Conservation (phyloP, 2,888 invertebrate genomes). For the Pachycephus smyrnensis region DNA sequence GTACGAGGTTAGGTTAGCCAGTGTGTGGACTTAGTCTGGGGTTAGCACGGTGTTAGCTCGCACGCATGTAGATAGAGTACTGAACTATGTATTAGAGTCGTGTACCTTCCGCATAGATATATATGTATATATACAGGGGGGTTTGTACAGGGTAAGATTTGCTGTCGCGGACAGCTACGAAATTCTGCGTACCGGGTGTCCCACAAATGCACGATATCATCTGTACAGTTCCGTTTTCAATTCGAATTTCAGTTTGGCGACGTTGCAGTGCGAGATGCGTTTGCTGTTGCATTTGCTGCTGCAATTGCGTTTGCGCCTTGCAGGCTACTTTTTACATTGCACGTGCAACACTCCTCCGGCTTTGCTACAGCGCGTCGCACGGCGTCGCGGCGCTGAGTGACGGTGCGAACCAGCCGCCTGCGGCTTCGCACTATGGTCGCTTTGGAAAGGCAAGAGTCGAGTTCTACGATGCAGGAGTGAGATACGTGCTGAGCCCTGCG, state of each 20-base stretch:
- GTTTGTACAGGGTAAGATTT: conserved; percentile 55
- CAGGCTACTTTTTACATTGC: background rate
- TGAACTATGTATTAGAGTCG: conserved; percentile 61
- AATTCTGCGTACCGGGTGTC: conserved; percentile 49
- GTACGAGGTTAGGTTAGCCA: conserved; percentile 40
- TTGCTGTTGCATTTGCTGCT: background rate
- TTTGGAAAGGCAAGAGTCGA: background rate
- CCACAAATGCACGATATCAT: conserved; percentile 32
- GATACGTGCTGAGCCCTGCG: conserved; percentile 8
- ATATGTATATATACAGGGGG: conserved; percentile 35
- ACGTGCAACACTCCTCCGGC: too few species aligned
- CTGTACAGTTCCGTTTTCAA: background rate
- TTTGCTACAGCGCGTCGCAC: too few species aligned
- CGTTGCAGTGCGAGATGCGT: background rate
- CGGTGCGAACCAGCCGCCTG: too few species aligned
- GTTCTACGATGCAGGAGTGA: conserved; percentile 20
- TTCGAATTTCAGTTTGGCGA: background rate
- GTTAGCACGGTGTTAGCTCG: conserved; percentile 56
- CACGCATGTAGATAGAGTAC: conserved; percentile 58
- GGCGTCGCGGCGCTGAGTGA: too few species aligned
- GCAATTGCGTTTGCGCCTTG: background rate
- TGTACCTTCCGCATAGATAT: conserved; percentile 44
- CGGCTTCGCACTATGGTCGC: background rate
- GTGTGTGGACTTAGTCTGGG: conserved; percentile 48
- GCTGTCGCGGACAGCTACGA: conserved; percentile 43